Conservation (phyloP, 2,797 vertebrate genomes). For the Zalophus californianus region DNA sequence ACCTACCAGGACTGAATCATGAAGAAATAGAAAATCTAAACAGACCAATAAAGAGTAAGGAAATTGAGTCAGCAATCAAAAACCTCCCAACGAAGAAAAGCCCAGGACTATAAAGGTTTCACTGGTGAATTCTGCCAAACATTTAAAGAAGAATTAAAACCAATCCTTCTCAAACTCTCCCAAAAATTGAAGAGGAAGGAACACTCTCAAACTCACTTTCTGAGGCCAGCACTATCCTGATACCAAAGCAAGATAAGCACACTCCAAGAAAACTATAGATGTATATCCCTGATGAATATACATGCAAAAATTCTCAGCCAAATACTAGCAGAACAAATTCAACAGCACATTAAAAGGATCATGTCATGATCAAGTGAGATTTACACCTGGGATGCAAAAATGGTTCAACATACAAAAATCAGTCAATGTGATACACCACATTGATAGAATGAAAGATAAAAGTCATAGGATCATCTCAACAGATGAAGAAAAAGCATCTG, state of each 20-base stretch:
- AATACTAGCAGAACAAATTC: background rate
- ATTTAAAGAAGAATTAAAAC: background rate
- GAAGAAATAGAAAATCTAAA: background rate
- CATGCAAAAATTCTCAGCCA: background rate
- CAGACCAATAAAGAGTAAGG: background rate
- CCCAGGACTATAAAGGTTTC: background rate
- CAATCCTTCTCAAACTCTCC: background rate
- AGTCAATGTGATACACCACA: background rate
- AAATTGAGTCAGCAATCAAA: background rate
- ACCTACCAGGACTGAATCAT: background rate
- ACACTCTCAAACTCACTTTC: background rate
- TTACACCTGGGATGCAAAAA: background rate
- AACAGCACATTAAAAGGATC: background rate
- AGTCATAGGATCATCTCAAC: background rate
- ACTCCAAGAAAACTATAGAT: background rate
- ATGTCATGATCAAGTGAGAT: background rate
- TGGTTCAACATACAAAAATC: background rate
- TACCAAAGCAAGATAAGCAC: background rate
- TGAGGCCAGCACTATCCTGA: background rate
- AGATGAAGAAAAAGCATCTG: background rate
- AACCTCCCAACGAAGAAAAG: background rate
- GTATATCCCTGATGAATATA: background rate
- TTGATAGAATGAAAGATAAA: background rate
- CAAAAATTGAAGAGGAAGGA: background rate
- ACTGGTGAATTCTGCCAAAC: background rate